Percentiles rank a stretch among this genome's conserved stretches.
Conservation (phyloP, 2,888 invertebrate species). For the Stenoptilia bipunctidactyla region DNA sequence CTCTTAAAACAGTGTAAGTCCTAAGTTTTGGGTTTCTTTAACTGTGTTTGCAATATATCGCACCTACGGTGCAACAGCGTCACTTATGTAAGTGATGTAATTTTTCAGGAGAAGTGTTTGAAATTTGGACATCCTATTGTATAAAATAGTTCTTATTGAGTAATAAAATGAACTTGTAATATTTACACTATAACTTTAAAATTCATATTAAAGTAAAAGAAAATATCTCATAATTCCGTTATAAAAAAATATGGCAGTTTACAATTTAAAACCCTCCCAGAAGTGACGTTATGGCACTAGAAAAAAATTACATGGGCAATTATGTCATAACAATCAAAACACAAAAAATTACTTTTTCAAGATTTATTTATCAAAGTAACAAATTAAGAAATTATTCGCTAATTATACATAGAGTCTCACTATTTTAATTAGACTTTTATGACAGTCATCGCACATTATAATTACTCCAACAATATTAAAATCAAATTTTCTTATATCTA, state of each 20-base stretch:
- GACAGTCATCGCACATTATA: background rate
- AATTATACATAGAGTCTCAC: background rate
- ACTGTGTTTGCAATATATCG: too few relatives aligned
- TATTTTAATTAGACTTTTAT: background rate
- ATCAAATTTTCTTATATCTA: background rate
- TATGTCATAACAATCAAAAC: conserved; percentile 5
- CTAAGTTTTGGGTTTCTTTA: too few relatives aligned
- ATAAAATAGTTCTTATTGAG: conserved; percentile 5
- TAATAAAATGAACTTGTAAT: conserved; percentile 6
- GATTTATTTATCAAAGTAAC: conserved; percentile 2
- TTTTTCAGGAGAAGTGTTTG: too few relatives aligned
- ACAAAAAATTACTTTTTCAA: conserved; percentile 1
- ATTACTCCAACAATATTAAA: too few relatives aligned
- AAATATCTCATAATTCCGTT: conserved; percentile 3
- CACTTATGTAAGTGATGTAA: too few relatives aligned
- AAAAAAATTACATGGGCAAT: conserved; percentile 3
- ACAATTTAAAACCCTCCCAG: conserved; percentile 6
- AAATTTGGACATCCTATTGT: conserved; percentile 8
- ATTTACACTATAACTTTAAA: conserved; percentile 7
- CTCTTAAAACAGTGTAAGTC: too few relatives aligned
- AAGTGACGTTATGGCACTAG: conserved; percentile 5
- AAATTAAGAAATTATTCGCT: too few relatives aligned
- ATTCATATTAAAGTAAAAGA: conserved; percentile 5
- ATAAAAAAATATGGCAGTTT: conserved; percentile 5
- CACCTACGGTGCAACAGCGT: too few relatives aligned